Evolutionary conservation across 1,140 invertebrate genomes (phyloP).

Genomic region (Tetragnatha versicolor): DNA sequence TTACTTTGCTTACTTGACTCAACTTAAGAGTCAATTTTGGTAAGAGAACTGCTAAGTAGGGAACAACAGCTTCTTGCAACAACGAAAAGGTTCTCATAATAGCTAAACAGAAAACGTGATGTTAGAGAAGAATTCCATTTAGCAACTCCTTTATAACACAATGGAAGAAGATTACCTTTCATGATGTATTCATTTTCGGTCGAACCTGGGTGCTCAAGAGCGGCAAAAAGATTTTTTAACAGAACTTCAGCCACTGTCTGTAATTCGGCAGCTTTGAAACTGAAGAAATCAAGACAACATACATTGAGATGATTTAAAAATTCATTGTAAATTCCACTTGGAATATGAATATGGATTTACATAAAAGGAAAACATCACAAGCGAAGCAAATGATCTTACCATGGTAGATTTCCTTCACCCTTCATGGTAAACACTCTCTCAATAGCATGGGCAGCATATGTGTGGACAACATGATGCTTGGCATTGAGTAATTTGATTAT

Average conservation of each 20-base stretch:
- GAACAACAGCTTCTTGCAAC: conserved; percentile 82
- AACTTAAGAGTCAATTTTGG: conserved; percentile 86
- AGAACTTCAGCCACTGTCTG: conserved; percentile 69
- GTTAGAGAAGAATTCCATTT: neutral
- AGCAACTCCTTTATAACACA: neutral
- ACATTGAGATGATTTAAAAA: conserved; percentile 25
- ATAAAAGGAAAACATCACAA: conserved; percentile 55
- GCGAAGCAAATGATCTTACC: conserved; percentile 66
- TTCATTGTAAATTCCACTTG: neutral
- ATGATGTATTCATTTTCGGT: conserved; percentile 96
- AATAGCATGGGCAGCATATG: conserved; percentile 89
- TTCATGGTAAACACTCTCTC: conserved; percentile 86
- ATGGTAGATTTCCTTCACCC: conserved; percentile 62
- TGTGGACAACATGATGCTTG: conserved; percentile 86
- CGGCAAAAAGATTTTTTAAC: conserved; percentile 77
- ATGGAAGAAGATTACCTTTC: conserved; percentile 77
- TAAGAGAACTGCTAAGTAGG: conserved; percentile 78
- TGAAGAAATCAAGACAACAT: conserved; percentile 61
- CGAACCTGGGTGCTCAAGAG: conserved; percentile 75
- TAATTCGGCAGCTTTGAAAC: conserved; percentile 67
- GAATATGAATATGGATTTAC: neutral
- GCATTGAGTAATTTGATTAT: conserved; percentile 78
- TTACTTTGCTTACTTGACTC: conserved; percentile 77
- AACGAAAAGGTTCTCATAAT: conserved; percentile 87
- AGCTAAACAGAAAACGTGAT: conserved; percentile 68